phyloP scores from a whole-genome alignment of 2,888 invertebrate species.

The Caenorhabditis angaria region DNA sequence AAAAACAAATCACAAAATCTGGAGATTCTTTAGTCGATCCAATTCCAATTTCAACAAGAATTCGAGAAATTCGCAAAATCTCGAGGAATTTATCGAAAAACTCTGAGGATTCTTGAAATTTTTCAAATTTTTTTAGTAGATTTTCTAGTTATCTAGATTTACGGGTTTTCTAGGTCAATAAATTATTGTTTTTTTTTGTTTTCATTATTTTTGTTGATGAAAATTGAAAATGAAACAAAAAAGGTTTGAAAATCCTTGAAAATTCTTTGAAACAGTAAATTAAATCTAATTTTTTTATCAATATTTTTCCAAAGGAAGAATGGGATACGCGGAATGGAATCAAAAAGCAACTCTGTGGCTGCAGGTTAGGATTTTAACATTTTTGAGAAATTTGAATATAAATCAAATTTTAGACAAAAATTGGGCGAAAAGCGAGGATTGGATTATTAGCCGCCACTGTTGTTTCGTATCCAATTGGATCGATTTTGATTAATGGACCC shows the following conservation, averaged over 20 bases:
- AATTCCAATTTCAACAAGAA: slow-evolving; percentile 20
- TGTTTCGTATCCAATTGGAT: slow-evolving; percentile 60
- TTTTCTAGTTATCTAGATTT: background rate
- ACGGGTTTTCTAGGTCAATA: background rate
- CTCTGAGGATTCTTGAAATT: background rate
- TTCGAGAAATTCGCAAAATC: slow-evolving; percentile 17
- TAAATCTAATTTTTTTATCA: background rate
- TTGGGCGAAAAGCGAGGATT: slow-evolving; percentile 57
- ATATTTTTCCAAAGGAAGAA: slow-evolving; percentile 6
- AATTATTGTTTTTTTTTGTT: background rate
- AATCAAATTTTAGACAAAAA: slow-evolving; percentile 25
- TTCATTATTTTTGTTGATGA: background rate
- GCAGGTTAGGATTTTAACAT: slow-evolving; percentile 10
- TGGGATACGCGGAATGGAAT: slow-evolving; percentile 45
- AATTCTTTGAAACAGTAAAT: background rate
- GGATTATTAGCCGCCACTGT: slow-evolving; percentile 64
- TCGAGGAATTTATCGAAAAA: slow-evolving; percentile 13
- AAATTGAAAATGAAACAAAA: no score
- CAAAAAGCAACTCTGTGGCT: slow-evolving; percentile 44
- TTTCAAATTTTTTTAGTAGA: background rate
- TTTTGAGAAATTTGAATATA: background rate
- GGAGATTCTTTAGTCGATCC: slow-evolving; percentile 40
- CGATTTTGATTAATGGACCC: slow-evolving; percentile 62
- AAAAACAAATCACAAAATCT: slow-evolving; percentile 39
- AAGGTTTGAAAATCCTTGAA: background rate